Evolutionary conservation across 2,888 invertebrate species (phyloP).

Genomic region (Gandaritis pyraliata): DNA sequence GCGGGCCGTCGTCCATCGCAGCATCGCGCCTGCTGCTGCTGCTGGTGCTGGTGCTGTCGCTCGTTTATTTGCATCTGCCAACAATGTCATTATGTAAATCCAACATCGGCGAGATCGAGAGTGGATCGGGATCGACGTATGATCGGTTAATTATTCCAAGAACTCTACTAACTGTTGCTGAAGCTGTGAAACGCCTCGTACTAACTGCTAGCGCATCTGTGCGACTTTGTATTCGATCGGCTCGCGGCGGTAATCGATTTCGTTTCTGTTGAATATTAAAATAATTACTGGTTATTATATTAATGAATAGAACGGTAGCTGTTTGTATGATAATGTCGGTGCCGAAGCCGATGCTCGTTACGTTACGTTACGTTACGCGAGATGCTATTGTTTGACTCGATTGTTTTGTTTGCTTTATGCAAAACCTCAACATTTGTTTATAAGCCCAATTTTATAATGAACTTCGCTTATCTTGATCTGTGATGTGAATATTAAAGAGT

Average conservation of each 20-base stretch:
- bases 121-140: conserved; percentile 64
- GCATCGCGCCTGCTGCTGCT: conserved; percentile 34
- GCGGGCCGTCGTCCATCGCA: no score
- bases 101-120: conserved; percentile 65
- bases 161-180: conserved; percentile 23
- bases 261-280: conserved; percentile 55
- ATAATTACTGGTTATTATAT: conserved; percentile 55
- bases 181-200: conserved; percentile 12
- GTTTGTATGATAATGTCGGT: conserved; percentile 45
- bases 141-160: conserved; percentile 61
- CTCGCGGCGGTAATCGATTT: conserved; percentile 50
- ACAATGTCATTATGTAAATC: conserved; percentile 78
- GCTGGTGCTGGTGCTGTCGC: conserved; percentile 53
- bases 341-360: conserved; percentile 18
- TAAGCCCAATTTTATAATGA: conserved; percentile 1
- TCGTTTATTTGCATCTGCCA: conserved; percentile 71
- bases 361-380: conserved; percentile 18
- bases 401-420: conserved; percentile 25
- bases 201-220: conserved; percentile 17
- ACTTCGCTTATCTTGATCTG: background rate
- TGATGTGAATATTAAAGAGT: background rate
- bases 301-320: conserved; percentile 51
- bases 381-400: conserved; percentile 16
- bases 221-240: conserved; percentile 46
- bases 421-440: background rate